A percentile compares a stretch with the other conserved stretches of the same genome.
phyloP scores from a whole-genome alignment of 2,888 invertebrate genomes.

The Drosophila ezoana region DNA sequence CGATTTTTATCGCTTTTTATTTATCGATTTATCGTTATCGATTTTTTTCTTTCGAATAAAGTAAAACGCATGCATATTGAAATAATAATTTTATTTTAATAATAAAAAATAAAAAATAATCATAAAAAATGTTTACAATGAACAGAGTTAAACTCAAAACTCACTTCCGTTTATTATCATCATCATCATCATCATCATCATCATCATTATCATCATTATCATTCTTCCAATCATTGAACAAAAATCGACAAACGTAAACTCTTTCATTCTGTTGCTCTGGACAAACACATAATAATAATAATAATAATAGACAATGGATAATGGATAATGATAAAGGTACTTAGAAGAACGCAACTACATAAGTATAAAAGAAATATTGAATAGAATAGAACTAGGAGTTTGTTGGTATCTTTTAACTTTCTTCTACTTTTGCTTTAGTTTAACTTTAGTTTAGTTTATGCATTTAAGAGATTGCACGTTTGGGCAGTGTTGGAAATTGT shows the following conservation, averaged over 20 bases:
- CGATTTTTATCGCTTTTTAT: background rate
- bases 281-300: slow-evolving; percentile 45
- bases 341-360: slow-evolving; percentile 76
- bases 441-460: slow-evolving; percentile 55
- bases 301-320: slow-evolving; percentile 41
- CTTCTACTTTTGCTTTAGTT: slow-evolving; percentile 24
- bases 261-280: slow-evolving; percentile 33
- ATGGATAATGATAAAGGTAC: slow-evolving; percentile 72
- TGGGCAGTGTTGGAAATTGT: slow-evolving; percentile 76
- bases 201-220: slow-evolving; percentile 42
- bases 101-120: slow-evolving; percentile 76
- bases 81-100: slow-evolving; percentile 82
- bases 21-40: background rate
- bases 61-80: slow-evolving; percentile 77
- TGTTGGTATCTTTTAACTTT: slow-evolving; percentile 29
- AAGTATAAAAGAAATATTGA: slow-evolving; percentile 55
- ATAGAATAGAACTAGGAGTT: slow-evolving; percentile 69
- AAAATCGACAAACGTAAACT: slow-evolving; percentile 56
- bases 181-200: slow-evolving; percentile 21
- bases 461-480: slow-evolving; percentile 77
- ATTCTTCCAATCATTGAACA: slow-evolving; percentile 53
- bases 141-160: slow-evolving; percentile 77
- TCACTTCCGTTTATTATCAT: slow-evolving; percentile 48
- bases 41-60: slow-evolving; percentile 53
- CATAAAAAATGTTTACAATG: slow-evolving; percentile 80